Evolutionary conservation across 2,113 vertebrate species (phyloP).

Genomic region (Vombatus ursinus): DNA sequence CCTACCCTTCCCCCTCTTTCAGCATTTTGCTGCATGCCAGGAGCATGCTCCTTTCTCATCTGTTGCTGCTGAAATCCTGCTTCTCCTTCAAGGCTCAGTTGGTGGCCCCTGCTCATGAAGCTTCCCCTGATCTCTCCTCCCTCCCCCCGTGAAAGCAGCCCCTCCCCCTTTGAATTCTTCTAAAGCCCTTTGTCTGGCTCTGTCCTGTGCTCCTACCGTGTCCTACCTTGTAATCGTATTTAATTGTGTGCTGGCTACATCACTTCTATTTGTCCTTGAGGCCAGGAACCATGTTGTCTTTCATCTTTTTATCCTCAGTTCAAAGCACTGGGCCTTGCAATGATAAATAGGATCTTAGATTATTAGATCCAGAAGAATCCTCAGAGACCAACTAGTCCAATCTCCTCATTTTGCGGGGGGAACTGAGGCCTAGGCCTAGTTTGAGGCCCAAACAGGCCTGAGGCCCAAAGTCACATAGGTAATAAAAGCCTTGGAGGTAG

Average conservation of each 20-base stretch:
- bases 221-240: no score
- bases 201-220: neutral
- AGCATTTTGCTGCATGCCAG: neutral
- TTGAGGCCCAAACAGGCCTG: no score
- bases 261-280: no score
- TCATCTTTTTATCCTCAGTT: no score
- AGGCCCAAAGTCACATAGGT: neutral
- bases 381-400: no score
- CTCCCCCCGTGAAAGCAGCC: neutral
- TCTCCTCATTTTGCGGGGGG: neutral
- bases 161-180: neutral
- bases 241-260: no score
- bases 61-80: neutral
- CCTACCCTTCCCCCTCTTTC: neutral
- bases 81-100: neutral
- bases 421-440: neutral
- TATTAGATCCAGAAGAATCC: no score
- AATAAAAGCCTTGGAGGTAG: neutral
- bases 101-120: neutral
- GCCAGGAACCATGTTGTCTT: no score
- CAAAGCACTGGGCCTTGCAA: no score
- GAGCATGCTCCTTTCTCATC: neutral
- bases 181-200: neutral
- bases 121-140: neutral
- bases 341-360: no score